Evolutionary conservation across 2,113 vertebrate species (phyloP), one percentile per base, ranked within the genome.

Genomic region (Pelmatolapia mariae): DNA sequence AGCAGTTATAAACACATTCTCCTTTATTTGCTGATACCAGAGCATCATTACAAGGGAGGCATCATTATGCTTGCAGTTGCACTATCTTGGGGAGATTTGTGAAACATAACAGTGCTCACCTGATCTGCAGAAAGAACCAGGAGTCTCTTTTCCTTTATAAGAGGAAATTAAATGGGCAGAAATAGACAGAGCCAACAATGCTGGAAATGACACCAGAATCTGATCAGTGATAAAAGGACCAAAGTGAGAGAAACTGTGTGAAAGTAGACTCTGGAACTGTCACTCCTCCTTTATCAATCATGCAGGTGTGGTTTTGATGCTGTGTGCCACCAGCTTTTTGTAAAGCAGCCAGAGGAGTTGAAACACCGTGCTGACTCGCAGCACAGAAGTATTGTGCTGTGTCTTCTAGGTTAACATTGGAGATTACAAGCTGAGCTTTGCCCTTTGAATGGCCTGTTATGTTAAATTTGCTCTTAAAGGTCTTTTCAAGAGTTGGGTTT

Each of bases 21-120:
- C 59, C 56, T 16, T 0, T 73, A 1, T 85, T 16, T 95, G 92
- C 47, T 92, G 95, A 80, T 96, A 96, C 95, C 96, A 96, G 5
- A 90, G 71, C 92, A 96, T 95, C 0, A 10, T 0, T 3, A 1
- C 0, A 10, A 91, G 89, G 54, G 0, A 18, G 3, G 0, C 84
- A 19, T 94, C 93, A 18, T 93, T 43, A 47, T 96, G 94, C 6
- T 78, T 91, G 57, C 95, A 96, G 1, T 29, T 11, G 47, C 16
- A 81, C 92, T 52, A 95, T 91, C 47, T 89, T 31, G 24, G 0
- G 87, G 36, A 71, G 54, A 87, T 15, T 89, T 91, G 5, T 88
- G 4, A 82, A 96, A 90, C 7, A 7, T 26, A 1, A 90, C 92
- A 36, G 92, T 82, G 12, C 52, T 61, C 26, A 79, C 87, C 29